Percentiles rank a stretch among this genome's conserved stretches.
phyloP scores from a whole-genome alignment of 2,113 vertebrate species.

The Cyanoderma ruficeps region DNA sequence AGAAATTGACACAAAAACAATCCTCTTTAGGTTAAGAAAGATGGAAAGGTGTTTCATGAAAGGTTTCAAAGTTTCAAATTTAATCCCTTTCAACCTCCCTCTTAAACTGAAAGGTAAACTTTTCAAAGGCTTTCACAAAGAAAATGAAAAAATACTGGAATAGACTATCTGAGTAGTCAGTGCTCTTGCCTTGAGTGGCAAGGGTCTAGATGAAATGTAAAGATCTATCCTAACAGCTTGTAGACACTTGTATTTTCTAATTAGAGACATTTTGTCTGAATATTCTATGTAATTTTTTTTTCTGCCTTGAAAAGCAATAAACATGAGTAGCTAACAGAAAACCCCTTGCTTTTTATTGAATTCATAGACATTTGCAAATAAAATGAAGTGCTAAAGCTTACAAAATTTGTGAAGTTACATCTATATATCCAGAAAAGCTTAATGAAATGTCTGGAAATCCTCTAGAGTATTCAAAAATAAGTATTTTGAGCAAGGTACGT shows the following conservation, averaged over 20 bases:
- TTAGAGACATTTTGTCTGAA: not conserved
- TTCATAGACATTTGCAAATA: not conserved
- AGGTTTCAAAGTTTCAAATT: not conserved
- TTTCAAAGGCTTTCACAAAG: not conserved
- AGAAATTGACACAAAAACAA: not conserved
- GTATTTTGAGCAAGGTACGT: not conserved
- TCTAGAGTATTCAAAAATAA: not conserved
- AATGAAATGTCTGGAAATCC: not conserved
- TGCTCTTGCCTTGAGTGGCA: not conserved
- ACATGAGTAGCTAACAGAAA: not conserved
- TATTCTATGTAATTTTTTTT: not conserved
- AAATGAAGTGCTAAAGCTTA: not conserved
- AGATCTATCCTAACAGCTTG: not conserved
- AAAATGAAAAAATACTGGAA: not conserved
- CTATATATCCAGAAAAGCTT: not conserved
- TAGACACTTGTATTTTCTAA: not conserved
- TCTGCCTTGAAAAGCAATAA: not conserved
- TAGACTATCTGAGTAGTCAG: not conserved
- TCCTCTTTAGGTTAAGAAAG: not conserved
- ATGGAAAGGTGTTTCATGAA: fast-evolving
- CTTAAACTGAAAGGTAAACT: not conserved
- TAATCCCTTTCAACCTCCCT: not conserved
- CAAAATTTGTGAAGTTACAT: not conserved
- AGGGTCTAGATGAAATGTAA: not conserved
- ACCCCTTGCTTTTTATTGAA: not conserved